Base-by-base conservation (phyloP, 53 echinoderm and acorn worm species). In the Arbacia lixula region DNA sequence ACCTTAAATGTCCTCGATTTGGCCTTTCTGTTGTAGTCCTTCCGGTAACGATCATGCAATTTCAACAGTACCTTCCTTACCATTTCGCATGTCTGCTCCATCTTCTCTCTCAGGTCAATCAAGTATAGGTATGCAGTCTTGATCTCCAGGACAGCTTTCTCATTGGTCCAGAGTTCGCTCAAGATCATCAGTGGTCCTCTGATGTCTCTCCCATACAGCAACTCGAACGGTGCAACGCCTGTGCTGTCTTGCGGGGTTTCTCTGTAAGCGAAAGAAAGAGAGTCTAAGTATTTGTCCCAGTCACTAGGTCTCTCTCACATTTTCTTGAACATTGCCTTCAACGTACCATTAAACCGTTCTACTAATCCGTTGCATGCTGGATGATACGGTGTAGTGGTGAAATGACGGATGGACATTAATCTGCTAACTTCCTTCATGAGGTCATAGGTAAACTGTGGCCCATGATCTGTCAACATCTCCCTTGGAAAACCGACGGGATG, bases 191-290 rank as follows among this genome's bases (percentile, higher is more conserved):
- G 85, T 4, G 89, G 85, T 34, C 89, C 89, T 14, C 85, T 68
- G 4, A 89, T 78, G 25, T 42, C 41, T 16, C 83, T 11, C 0
- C 89, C 89, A 25, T 85, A 89, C 5, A 89, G 41, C 34, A 85
- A 60, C 20, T 89, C 89, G 30, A 89, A 85, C 11, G 89, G 85
- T 41, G 89, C 74, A 57, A 89, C 84, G 2, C 89, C 89, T 1
- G 85, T 66, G n/a, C 77, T 85, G 11, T 11, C 76, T 52, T 85
- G 89, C 2, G 85, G 85, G 3, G 84, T 42, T 49, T 80, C 85
- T 12, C 85, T 32, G 14, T 80, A 79, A 3, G 90, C 90, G 38
- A 89, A 80, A 3, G 80, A 46, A 12, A 89, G 57, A 16, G 85
- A 53, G n/a, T 66, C 76, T 36, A 89, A 12, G 31, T 85, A 90